Evolutionary conservation across 2,113 vertebrate species (phyloP).

Genomic region (Odocoileus virginianus): DNA sequence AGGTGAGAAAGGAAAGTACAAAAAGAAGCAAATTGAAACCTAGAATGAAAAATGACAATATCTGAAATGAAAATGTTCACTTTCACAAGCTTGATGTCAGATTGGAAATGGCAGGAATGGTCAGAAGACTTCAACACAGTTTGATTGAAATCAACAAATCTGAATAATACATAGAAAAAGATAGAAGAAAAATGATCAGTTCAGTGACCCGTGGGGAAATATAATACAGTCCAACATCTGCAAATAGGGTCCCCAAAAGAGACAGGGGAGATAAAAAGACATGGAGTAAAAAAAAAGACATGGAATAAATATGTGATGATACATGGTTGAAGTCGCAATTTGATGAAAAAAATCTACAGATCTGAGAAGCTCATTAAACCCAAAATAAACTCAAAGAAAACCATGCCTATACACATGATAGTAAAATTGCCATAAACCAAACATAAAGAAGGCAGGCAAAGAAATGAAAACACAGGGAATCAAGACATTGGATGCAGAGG

Average conservation of each 20-base stretch:
- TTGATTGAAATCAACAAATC: background rate
- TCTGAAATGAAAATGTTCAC: background rate
- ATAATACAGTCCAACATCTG: background rate
- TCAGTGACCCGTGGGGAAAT: background rate
- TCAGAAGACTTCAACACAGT: background rate
- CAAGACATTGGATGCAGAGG: background rate
- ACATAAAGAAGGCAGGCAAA: background rate
- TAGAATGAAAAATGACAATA: background rate
- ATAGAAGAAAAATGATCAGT: background rate
- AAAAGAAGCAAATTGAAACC: background rate
- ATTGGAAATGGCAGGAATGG: background rate
- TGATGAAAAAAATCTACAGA: background rate
- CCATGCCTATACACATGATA: background rate
- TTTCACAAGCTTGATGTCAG: background rate
- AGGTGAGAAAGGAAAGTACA: background rate
- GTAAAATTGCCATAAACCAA: background rate
- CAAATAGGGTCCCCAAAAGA: background rate
- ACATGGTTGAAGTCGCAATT: background rate
- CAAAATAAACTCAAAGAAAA: constrained; percentile 21
- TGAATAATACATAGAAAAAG: background rate
- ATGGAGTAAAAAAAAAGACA: background rate
- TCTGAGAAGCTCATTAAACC: background rate
- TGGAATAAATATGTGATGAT: background rate
- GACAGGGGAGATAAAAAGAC: background rate
- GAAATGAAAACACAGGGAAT: background rate